Percentiles rank a stretch among this genome's conserved stretches.
These are phyloP conservation scores for Clarias magur DNA, from an alignment of 2,113 vertebrate genomes.

Conservation along the genomic window DNA sequence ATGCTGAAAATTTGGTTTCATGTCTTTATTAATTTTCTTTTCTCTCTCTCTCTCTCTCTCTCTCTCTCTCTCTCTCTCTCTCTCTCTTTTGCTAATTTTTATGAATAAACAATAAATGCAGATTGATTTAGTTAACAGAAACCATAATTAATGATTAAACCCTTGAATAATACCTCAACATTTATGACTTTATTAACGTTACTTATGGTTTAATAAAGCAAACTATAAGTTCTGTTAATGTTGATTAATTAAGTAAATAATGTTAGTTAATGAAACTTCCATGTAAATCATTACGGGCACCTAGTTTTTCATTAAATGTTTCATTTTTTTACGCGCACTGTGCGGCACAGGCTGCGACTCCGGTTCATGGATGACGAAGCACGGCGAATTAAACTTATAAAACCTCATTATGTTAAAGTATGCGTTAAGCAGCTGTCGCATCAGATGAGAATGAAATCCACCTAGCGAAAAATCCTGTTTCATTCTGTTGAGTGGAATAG, in stretches of 20 bases:
- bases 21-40: no score
- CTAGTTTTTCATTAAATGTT: background rate
- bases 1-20: no score
- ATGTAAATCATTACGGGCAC: background rate
- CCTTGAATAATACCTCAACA: no score
- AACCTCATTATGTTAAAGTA: constrained; percentile 10
- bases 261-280: background rate
- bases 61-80: no score
- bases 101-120: background rate
- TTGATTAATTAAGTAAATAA: constrained; percentile 5
- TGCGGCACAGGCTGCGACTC: background rate
- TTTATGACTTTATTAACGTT: background rate
- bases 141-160: background rate
- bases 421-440: background rate
- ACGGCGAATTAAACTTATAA: background rate
- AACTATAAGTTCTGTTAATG: background rate
- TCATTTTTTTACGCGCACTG: background rate
- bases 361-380: background rate
- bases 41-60: no score
- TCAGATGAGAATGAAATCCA: constrained; percentile 1
- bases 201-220: background rate
- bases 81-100: background rate
- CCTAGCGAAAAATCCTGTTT: background rate
- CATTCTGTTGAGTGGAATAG: background rate
- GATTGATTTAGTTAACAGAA: background rate